Evolutionary conservation across 2,888 invertebrate genomes (phyloP).

Genomic region (Chrysolina oricalcia): DNA sequence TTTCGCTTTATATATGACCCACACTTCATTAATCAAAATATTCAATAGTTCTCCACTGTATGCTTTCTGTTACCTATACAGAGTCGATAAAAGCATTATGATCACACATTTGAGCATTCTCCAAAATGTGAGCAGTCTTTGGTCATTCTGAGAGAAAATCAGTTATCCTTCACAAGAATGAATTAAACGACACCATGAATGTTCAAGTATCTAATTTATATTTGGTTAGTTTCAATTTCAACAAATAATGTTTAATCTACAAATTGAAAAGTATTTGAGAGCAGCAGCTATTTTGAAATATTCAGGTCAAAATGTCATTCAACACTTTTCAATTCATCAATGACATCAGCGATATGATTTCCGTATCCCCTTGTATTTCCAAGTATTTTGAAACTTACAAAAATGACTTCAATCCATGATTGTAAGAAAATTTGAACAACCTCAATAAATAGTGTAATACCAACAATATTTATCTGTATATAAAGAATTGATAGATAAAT

Average conservation of each 20-base stretch:
- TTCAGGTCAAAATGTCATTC: too few relatives aligned
- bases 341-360: too few relatives aligned
- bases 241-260: not conserved
- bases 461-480: too few relatives aligned
- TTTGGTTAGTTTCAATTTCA: slow-evolving; percentile 14
- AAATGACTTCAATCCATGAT: too few relatives aligned
- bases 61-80: not conserved
- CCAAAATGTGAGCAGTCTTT: slow-evolving; percentile 9
- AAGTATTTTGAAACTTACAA: too few relatives aligned
- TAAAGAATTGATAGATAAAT: too few relatives aligned
- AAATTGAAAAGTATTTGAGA: too few relatives aligned
- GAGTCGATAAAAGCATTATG: not conserved
- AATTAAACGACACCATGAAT: not conserved
- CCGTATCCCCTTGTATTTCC: too few relatives aligned
- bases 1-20: not conserved
- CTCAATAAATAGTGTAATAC: too few relatives aligned
- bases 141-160: not conserved
- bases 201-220: not conserved
- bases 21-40: not conserved
- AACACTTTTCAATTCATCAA: too few relatives aligned
- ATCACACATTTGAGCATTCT: slow-evolving; percentile 1
- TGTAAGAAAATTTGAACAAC: too few relatives aligned
- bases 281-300: too few relatives aligned
- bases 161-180: not conserved
- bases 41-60: not conserved